Evolutionary conservation across 92 coral and sea anemone genomes (phyloP), one percentile per base, ranked within the genome.

Genomic region (Umimayanthus chanpuru): DNA sequence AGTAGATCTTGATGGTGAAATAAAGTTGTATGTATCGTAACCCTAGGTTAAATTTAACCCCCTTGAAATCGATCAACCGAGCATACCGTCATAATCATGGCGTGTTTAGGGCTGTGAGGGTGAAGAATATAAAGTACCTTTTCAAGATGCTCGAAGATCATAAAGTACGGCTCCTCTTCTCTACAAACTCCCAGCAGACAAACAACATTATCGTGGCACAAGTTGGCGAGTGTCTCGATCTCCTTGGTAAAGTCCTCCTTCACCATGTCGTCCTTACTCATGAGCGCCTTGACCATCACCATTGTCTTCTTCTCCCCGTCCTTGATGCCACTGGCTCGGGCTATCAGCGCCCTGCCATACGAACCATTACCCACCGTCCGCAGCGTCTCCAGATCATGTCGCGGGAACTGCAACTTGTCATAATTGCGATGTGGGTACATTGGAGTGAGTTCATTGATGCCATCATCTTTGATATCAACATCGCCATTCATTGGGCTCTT

Each of bases 321-420:
- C 79, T 88, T 91, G 25, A 97, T 97, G 7, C 98, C 99, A 70
- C 97, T 91, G 30, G 99, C 99, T 50, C 96, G 93, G 10, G 98
- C 98, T 89, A 97, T 92, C 90, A 95, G 95, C 38, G 98, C 97
- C 85, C 95, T 92, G 55, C 99, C 99, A 53, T 97, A 97, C 21
- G 92, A 90, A 25, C 99, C 98, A 43, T 92, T 95, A 43, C 99
- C 99, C 77, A 97, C 90, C 15, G 97, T 97, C 81, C 98, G 94
- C 25, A 95, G 86, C 56, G 98, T 92, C 77, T 95, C 99, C 0
- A 97, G 95, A 81, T 95, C 97, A 79, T 97, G 98, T 20, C 99
- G 94, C n/a, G 99, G 98, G 90, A 95, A 97, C 68, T 95, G 94
- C 94, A 92, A 93, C 43, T 94, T 96, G 90, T 95, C 91, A 88